Percentiles rank a stretch among this genome's conserved stretches.
Evolutionary conservation across 2,113 vertebrate species (phyloP).

Genomic region (Ictalurus punctatus): DNA sequence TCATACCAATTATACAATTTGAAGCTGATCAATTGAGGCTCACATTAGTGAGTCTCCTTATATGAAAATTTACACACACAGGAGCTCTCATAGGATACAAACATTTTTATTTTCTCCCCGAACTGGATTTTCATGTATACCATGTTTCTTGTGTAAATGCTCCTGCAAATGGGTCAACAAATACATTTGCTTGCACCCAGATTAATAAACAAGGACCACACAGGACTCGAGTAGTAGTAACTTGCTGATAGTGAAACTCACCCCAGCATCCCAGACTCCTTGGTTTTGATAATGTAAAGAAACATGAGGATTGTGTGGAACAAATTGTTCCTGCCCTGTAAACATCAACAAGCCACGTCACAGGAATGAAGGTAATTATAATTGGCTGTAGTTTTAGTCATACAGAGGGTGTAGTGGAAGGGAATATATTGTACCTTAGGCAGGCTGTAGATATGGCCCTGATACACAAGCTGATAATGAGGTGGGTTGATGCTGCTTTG

Average conservation of each 20-base stretch:
- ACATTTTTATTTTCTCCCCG: not conserved
- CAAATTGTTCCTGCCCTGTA: conserved; percentile 94
- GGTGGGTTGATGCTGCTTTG: conserved; percentile 90
- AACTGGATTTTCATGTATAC: not conserved
- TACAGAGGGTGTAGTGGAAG: not conserved
- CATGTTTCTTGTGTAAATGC: not conserved
- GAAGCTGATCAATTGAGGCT: not conserved
- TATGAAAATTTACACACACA: not conserved
- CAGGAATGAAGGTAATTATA: not conserved
- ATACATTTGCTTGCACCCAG: not conserved
- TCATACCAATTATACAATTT: not conserved
- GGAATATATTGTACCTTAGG: conserved; percentile 81
- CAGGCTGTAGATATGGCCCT: conserved; percentile 86
- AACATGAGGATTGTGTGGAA: conserved; percentile 98
- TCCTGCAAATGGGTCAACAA: not conserved
- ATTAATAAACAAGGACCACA: not conserved
- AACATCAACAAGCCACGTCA: conserved; percentile 11
- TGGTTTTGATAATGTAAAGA: conserved; percentile 92
- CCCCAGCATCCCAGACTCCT: conserved; percentile 97
- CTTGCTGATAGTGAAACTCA: conserved; percentile 66
- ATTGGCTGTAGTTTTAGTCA: not conserved
- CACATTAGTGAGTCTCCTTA: not conserved
- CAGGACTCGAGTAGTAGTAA: not conserved
- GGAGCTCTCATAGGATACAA: not conserved
- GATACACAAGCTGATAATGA: conserved; percentile 93